Conservation (phyloP, 2,888 invertebrate species). For the Philopedon plagiatum region DNA sequence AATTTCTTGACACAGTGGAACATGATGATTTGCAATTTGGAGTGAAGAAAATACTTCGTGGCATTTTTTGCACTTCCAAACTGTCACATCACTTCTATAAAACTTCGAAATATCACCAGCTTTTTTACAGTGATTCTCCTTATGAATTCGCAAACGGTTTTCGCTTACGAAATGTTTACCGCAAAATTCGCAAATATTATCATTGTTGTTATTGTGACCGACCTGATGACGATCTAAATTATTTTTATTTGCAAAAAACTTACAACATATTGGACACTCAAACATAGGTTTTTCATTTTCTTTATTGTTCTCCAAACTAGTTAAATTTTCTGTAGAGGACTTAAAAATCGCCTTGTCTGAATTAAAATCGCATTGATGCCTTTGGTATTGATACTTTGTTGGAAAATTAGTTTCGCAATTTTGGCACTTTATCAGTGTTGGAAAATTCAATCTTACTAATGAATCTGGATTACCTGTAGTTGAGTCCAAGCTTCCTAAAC, state of each 20-base stretch:
- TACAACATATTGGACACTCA: slow-evolving; percentile 65
- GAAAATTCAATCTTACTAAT: slow-evolving; percentile 55
- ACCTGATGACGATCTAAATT: slow-evolving; percentile 66
- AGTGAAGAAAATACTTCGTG: slow-evolving; percentile 67
- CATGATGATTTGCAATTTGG: slow-evolving; percentile 61
- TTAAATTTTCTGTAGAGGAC: slow-evolving; percentile 60
- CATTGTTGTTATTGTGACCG: slow-evolving; percentile 64
- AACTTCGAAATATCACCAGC: slow-evolving; percentile 67
- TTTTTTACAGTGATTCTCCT: slow-evolving; percentile 69
- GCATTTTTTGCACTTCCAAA: slow-evolving; percentile 68
- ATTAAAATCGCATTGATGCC: slow-evolving; percentile 68
- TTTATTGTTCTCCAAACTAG: slow-evolving; percentile 52
- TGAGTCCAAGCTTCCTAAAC: slow-evolving; percentile 2
- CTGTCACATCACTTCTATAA: slow-evolving; percentile 67
- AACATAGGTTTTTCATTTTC: slow-evolving; percentile 59
- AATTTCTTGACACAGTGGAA: slow-evolving; percentile 28
- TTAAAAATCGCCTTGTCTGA: slow-evolving; percentile 64
- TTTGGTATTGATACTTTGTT: slow-evolving; percentile 68
- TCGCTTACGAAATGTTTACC: slow-evolving; percentile 68
- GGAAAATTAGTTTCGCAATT: slow-evolving; percentile 69
- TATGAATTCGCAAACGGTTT: slow-evolving; percentile 67
- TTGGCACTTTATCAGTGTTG: slow-evolving; percentile 66
- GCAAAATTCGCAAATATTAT: slow-evolving; percentile 67
- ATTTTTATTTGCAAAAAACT: slow-evolving; percentile 67
- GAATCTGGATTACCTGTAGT: not conserved